These are phyloP conservation scores for Tromatobia lineatoria DNA, from an alignment of 2,888 invertebrate genomes.

Conservation along the genomic window DNA sequence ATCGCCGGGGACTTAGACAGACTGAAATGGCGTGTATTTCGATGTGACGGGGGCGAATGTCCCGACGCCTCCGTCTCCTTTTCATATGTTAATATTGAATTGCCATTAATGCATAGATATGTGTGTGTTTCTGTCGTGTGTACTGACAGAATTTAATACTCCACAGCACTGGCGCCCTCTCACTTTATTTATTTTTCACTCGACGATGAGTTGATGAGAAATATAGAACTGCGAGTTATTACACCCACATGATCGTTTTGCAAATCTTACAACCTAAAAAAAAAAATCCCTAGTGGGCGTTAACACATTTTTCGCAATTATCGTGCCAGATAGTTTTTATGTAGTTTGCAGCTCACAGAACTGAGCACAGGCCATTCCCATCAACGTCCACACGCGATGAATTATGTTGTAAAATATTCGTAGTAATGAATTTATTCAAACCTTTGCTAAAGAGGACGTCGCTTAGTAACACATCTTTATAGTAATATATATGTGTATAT, in stretches of 20 bases:
- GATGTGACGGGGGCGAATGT: slow-evolving; percentile 32
- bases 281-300: slow-evolving; percentile 19
- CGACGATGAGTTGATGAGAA: slow-evolving; percentile 36
- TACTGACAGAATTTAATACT: slow-evolving; percentile 1
- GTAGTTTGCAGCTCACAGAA: not conserved
- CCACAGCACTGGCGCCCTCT: slow-evolving; percentile 37
- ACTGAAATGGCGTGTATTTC: not conserved
- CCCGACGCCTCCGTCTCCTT: slow-evolving; percentile 58
- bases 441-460: not conserved
- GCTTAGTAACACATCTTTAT: not conserved
- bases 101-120: not conserved
- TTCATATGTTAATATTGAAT: slow-evolving; percentile 54
- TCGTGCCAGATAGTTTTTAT: slow-evolving; percentile 11
- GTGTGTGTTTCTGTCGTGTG: not conserved
- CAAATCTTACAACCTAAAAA: slow-evolving; percentile 6
- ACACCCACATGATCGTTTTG: slow-evolving; percentile 8
- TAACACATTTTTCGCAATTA: slow-evolving; percentile 28
- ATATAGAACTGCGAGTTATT: slow-evolving; percentile 38
- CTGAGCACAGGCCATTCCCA: not conserved
- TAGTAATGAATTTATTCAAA: slow-evolving; percentile 29
- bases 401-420: slow-evolving; percentile 20
- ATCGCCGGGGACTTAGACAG: not conserved
- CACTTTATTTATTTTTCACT: slow-evolving; percentile 51
- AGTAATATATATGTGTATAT: not conserved
- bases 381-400: slow-evolving; percentile 12